phyloP scores from a whole-genome alignment of 2,888 invertebrate genomes.

The Helicoverpa assulta region DNA sequence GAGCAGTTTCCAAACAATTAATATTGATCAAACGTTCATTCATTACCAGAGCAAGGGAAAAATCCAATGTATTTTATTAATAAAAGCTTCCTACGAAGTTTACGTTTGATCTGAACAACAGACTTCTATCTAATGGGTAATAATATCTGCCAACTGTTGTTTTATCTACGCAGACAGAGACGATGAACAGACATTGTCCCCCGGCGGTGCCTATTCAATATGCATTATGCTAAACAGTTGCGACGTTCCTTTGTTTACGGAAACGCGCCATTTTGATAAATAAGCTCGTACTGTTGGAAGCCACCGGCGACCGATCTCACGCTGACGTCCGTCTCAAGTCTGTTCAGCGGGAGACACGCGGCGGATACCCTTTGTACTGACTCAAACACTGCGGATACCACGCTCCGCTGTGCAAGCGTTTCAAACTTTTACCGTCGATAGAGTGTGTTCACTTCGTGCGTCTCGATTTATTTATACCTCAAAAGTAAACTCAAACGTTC shows the following conservation, averaged over 20 bases:
- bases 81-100: slow-evolving; percentile 41
- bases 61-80: slow-evolving; percentile 26
- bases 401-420: slow-evolving; percentile 32
- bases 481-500: slow-evolving; percentile 79
- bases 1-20: slow-evolving; percentile 19
- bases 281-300: slow-evolving; percentile 51
- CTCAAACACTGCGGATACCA: slow-evolving; percentile 33
- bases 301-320: slow-evolving; percentile 49
- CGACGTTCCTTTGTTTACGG: slow-evolving; percentile 65
- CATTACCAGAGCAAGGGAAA: slow-evolving; percentile 14
- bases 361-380: slow-evolving; percentile 57
- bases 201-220: slow-evolving; percentile 62
- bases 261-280: slow-evolving; percentile 65
- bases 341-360: slow-evolving; percentile 34
- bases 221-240: slow-evolving; percentile 70
- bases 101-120: slow-evolving; percentile 39
- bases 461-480: slow-evolving; percentile 80
- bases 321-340: slow-evolving; percentile 40
- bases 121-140: slow-evolving; percentile 38
- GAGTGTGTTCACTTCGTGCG: slow-evolving; percentile 50
- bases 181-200: slow-evolving; percentile 51
- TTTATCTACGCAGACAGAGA: slow-evolving; percentile 40
- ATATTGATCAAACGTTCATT: slow-evolving; percentile 17
- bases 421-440: slow-evolving; percentile 49
- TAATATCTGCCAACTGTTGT: slow-evolving; percentile 44